Percentiles rank a stretch among this genome's conserved stretches.
Evolutionary conservation across 2,888 invertebrate species (phyloP).

Genomic region (Liodrosophila aerea): DNA sequence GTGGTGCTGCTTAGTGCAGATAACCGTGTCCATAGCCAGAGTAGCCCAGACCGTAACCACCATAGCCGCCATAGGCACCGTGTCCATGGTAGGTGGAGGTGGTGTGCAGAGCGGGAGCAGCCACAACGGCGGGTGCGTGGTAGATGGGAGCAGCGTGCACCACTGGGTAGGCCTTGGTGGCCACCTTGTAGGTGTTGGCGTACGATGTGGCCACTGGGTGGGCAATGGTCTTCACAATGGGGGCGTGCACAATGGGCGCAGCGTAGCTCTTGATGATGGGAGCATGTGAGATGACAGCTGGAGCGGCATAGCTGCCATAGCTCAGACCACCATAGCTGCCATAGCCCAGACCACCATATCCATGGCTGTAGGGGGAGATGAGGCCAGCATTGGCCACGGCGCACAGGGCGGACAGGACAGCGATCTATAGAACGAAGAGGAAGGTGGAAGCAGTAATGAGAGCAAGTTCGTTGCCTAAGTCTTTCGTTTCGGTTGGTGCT

Average conservation of each 20-base stretch:
- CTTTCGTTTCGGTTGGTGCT: constrained; percentile 37
- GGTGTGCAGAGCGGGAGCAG: constrained; percentile 79
- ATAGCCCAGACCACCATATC: constrained; percentile 66
- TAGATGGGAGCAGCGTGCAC: constrained; percentile 73
- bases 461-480: constrained; percentile 34
- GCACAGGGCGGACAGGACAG: constrained; percentile 82
- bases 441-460: not conserved
- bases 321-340: constrained; percentile 56
- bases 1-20: constrained; percentile 63
- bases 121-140: constrained; percentile 67
- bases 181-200: constrained; percentile 81
- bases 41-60: constrained; percentile 57
- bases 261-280: constrained; percentile 77
- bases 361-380: constrained; percentile 73
- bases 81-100: constrained; percentile 77
- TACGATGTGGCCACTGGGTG: constrained; percentile 81
- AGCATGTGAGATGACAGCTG: constrained; percentile 69
- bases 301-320: constrained; percentile 74
- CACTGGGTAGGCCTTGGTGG: constrained; percentile 78
- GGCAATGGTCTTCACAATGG: constrained; percentile 73
- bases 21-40: constrained; percentile 52
- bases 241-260: constrained; percentile 77
- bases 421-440: constrained; percentile 60
- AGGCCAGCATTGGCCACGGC: constrained; percentile 82
- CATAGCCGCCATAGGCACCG: constrained; percentile 56